Percentiles rank a stretch among this genome's conserved stretches.
Evolutionary conservation across 2,797 vertebrate species (phyloP).

Genomic region (Acipenser ruthenus): DNA sequence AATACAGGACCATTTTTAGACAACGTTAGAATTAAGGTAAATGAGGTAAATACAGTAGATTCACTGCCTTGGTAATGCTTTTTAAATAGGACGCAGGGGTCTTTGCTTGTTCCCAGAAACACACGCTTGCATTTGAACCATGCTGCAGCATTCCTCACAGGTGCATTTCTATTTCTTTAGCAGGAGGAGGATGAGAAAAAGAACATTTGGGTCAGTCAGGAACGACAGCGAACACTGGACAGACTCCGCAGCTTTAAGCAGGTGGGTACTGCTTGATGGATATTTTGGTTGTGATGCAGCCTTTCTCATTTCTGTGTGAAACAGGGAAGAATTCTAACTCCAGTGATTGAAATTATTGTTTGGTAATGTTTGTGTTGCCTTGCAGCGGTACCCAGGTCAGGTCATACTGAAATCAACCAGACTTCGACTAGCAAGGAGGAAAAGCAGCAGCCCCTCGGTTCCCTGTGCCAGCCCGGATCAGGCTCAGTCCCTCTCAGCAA

Average conservation of each 20-base stretch:
- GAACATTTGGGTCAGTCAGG: conserved; percentile 77
- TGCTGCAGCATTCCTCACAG: conserved; percentile 23
- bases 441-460: conserved; percentile 34
- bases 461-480: conserved; percentile 31
- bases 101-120: no score
- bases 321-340: no score
- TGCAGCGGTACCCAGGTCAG: conserved; percentile 85
- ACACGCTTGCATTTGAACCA: conserved; percentile 19
- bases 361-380: conserved; percentile 14
- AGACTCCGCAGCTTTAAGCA: conserved; percentile 89
- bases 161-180: conserved; percentile 34
- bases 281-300: neutral
- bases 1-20: no score
- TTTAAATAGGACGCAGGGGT: no score
- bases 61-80: no score
- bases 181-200: conserved; percentile 76
- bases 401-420: conserved; percentile 87
- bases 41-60: no score
- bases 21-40: no score
- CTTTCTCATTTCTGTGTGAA: neutral
- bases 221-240: conserved; percentile 86
- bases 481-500: conserved; percentile 56
- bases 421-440: conserved; percentile 66
- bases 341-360: neutral
- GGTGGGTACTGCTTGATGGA: conserved; percentile 49